These are phyloP conservation scores for Mamestra configurata DNA, from an alignment of 1,140 invertebrate species.

Conservation along the genomic window DNA sequence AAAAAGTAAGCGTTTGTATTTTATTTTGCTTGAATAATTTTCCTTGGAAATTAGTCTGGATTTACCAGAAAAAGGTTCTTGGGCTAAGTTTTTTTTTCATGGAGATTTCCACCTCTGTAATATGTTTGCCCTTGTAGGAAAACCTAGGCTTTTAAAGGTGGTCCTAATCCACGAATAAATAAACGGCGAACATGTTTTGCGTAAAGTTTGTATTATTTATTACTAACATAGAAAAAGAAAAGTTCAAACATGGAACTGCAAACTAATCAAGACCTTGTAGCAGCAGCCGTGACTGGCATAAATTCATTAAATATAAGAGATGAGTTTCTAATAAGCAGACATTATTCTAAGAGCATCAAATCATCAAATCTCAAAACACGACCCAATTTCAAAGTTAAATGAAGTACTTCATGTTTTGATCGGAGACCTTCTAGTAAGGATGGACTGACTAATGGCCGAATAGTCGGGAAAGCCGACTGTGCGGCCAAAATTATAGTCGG, in stretches of 20 bases:
- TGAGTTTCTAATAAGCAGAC: neutral
- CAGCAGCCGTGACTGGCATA: neutral
- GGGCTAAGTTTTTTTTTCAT: neutral
- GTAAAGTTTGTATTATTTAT: neutral
- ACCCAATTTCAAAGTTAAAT: slow-evolving; percentile 32
- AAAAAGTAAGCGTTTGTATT: neutral
- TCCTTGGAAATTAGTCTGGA: neutral
- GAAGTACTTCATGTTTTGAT: slow-evolving; percentile 15
- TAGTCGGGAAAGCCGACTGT: too few species aligned
- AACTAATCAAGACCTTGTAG: neutral
- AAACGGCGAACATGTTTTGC: neutral
- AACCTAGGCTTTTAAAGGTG: neutral
- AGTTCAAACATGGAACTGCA: neutral
- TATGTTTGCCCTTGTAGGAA: neutral
- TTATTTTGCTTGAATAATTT: neutral
- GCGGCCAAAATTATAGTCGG: too few species aligned
- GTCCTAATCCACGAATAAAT: neutral
- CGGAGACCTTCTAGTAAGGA: neutral
- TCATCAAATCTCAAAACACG: slow-evolving; percentile 16
- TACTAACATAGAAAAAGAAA: neutral
- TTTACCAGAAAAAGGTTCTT: neutral
- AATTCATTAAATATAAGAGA: slow-evolving; percentile 6
- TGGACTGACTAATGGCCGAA: too few species aligned
- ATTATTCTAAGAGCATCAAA: neutral
- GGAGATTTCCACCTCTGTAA: neutral